These are phyloP conservation scores for Elachura formosa DNA, from an alignment of 2,113 vertebrate genomes.

Conservation along the genomic window DNA sequence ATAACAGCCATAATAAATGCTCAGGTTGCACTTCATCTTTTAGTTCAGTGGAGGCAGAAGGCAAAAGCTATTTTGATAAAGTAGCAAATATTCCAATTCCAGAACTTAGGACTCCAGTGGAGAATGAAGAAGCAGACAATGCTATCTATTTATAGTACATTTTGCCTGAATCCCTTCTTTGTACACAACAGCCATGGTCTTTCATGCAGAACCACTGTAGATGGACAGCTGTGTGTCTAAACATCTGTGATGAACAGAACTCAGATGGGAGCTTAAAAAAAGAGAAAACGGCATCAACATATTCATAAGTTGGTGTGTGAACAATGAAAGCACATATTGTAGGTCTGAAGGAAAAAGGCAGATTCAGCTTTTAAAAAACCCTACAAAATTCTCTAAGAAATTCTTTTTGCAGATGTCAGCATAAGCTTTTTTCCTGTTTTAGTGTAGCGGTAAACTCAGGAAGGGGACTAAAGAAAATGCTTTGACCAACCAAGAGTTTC, in stretches of 20 bases:
- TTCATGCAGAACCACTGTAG: conserved; percentile 71
- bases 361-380: conserved; percentile 56
- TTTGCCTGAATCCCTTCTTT: conserved; percentile 68
- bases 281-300: conserved; percentile 70
- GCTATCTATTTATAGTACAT: conserved; percentile 60
- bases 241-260: conserved; percentile 73
- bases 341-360: conserved; percentile 71
- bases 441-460: conserved; percentile 34
- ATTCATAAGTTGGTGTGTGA: conserved; percentile 71
- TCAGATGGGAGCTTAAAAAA: conserved; percentile 70
- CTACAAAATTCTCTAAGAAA: conserved; percentile 48
- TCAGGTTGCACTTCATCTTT: conserved; percentile 45
- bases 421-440: conserved; percentile 43
- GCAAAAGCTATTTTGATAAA: conserved; percentile 55
- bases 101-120: conserved; percentile 52
- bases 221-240: conserved; percentile 74
- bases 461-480: conserved; percentile 9
- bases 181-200: conserved; percentile 65
- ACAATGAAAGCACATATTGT: conserved; percentile 73
- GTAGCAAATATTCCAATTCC: conserved; percentile 62
- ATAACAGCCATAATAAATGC: conserved; percentile 19
- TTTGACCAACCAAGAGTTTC: not conserved
- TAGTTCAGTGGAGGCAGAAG: conserved; percentile 19
- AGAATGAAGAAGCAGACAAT: conserved; percentile 64
- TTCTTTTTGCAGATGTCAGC: conserved; percentile 69